Conservation (phyloP, 1,140 invertebrate species). For the Limonius californicus region DNA sequence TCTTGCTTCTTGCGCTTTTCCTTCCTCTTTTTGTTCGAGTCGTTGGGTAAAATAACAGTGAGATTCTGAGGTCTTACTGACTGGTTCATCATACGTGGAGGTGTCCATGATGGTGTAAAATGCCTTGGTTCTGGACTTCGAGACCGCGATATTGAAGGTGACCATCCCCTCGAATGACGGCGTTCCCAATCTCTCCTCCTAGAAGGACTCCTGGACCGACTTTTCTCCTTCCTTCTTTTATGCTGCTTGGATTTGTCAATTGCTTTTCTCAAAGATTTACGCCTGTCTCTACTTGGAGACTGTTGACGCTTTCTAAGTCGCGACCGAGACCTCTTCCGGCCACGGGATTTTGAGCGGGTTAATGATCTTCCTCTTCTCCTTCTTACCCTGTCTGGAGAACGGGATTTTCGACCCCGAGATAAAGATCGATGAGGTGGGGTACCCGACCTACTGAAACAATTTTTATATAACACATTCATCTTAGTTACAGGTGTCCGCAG, state of each 20-base stretch:
- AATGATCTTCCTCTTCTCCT: constrained; percentile 39
- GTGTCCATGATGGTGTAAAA: constrained; percentile 48
- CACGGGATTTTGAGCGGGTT: constrained; percentile 50
- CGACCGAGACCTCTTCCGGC: constrained; percentile 44
- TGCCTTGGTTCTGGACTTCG: constrained; percentile 37
- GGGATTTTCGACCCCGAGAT: neutral
- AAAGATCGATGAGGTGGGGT: neutral
- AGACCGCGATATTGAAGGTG: constrained; percentile 46
- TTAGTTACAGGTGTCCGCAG: too few relatives aligned
- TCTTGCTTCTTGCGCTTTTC: constrained; percentile 48
- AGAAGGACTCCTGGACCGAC: constrained; percentile 27
- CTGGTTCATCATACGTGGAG: constrained; percentile 45
- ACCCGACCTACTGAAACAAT: neutral
- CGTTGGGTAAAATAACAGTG: constrained; percentile 55
- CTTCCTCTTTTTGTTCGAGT: constrained; percentile 53
- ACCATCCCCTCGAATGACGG: constrained; percentile 37
- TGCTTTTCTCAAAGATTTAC: constrained; percentile 29
- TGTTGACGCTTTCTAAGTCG: constrained; percentile 41
- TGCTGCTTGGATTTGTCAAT: constrained; percentile 30
- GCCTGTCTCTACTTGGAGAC: constrained; percentile 36
- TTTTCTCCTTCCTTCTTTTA: constrained; percentile 35
- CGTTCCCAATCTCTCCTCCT: constrained; percentile 27
- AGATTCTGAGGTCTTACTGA: constrained; percentile 45
- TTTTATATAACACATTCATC: too few relatives aligned
- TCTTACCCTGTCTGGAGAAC: neutral